Percentiles rank a stretch among this genome's conserved stretches.
Evolutionary conservation across 1,140 invertebrate species (phyloP).

Genomic region (Bombus sibiricus): DNA sequence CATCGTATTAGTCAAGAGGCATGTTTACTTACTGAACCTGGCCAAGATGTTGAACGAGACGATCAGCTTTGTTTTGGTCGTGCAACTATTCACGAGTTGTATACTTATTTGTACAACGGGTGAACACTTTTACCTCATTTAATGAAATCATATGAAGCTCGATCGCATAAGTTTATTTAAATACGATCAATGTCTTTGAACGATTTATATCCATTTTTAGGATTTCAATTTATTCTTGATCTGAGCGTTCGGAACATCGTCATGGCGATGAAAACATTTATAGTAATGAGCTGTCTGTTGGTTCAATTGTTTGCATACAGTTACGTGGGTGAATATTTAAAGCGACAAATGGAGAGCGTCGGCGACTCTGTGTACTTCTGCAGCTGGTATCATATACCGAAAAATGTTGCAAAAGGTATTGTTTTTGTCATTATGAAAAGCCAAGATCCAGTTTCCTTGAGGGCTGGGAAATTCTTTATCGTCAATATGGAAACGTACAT

Average conservation of each 20-base stretch:
- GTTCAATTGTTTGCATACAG: slow-evolving; percentile 48
- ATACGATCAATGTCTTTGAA: too few species aligned
- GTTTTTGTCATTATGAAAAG: slow-evolving; percentile 37
- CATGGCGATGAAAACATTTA: slow-evolving; percentile 27
- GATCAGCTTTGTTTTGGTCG: slow-evolving; percentile 22
- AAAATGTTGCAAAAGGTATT: slow-evolving; percentile 12
- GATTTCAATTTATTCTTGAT: slow-evolving; percentile 53
- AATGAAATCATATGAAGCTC: not conserved
- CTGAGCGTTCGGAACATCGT: slow-evolving; percentile 3
- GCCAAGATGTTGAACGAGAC: slow-evolving; percentile 20
- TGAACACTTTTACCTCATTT: slow-evolving; percentile 6
- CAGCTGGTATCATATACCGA: slow-evolving; percentile 44
- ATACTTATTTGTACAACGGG: slow-evolving; percentile 49
- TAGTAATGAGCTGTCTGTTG: slow-evolving; percentile 10
- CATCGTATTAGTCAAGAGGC: slow-evolving; percentile 9
- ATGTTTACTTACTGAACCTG: slow-evolving; percentile 32
- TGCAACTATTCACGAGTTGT: slow-evolving; percentile 51
- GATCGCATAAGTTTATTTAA: too few species aligned
- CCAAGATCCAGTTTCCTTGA: slow-evolving; percentile 27
- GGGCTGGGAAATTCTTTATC: slow-evolving; percentile 39
- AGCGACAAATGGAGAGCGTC: slow-evolving; percentile 37
- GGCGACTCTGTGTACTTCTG: too few species aligned
- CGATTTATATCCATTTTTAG: slow-evolving; percentile 26
- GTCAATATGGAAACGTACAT: slow-evolving; percentile 56
- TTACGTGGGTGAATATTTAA: slow-evolving; percentile 53